phyloP scores from a whole-genome alignment of 92 coral and sea anemone genomes.

The Siderastrea siderea region DNA sequence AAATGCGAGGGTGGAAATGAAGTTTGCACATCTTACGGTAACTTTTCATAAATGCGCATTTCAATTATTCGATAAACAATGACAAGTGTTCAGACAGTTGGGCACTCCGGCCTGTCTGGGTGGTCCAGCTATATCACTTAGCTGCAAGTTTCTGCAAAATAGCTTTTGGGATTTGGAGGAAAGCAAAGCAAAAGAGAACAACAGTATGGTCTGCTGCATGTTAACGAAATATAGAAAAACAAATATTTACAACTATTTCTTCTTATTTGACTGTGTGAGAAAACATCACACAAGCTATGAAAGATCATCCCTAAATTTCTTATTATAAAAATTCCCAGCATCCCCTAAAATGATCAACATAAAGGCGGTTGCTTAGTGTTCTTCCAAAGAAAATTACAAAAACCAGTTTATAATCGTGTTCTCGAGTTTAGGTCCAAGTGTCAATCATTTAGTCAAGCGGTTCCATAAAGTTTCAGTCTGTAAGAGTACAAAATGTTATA shows the following conservation, averaged over 20 bases:
- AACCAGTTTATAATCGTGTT: background rate
- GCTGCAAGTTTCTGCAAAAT: too few species aligned
- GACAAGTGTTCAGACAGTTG: background rate
- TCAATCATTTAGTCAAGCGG: too few species aligned
- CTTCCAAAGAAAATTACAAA: background rate
- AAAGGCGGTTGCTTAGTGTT: background rate
- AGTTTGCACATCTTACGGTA: too few species aligned
- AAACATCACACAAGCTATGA: background rate
- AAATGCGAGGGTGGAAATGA: too few species aligned
- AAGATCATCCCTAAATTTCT: conserved; percentile 1
- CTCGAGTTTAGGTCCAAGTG: too few species aligned
- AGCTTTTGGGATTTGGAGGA: background rate
- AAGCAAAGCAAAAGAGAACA: background rate
- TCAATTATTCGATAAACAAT: too few species aligned
- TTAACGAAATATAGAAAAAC: too few species aligned
- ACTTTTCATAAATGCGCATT: too few species aligned
- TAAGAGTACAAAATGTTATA: too few species aligned
- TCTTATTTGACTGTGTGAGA: background rate
- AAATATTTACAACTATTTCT: background rate
- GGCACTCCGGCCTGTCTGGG: too few species aligned
- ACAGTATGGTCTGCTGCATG: background rate
- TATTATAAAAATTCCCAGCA: background rate
- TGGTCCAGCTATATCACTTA: background rate
- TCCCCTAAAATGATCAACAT: background rate
- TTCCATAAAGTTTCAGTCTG: too few species aligned